phyloP scores from a whole-genome alignment of 2,888 invertebrate species.

The Nomada hirtipes region DNA sequence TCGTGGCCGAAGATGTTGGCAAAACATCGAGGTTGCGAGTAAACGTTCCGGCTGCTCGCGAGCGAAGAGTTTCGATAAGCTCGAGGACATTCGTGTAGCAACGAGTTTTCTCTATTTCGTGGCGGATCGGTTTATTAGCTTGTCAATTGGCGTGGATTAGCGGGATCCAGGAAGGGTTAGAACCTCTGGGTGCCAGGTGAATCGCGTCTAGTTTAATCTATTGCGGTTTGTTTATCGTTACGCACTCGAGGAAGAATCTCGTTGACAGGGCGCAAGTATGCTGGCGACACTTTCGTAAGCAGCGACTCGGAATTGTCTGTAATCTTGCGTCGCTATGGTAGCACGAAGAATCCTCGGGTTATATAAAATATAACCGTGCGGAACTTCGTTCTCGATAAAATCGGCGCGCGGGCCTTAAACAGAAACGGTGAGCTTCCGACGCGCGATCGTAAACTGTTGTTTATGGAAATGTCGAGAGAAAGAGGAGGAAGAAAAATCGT shows the following conservation, averaged over 20 bases:
- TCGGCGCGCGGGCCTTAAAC: conserved; percentile 35
- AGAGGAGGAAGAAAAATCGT: conserved; percentile 29
- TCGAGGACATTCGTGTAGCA: neutral
- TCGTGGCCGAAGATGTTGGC: conserved; percentile 58
- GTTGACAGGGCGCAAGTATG: conserved; percentile 7
- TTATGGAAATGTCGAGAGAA: conserved; percentile 36
- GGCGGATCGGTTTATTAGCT: neutral
- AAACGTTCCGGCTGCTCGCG: conserved; percentile 25
- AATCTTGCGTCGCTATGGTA: conserved; percentile 4
- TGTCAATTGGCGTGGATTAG: too few relatives aligned
- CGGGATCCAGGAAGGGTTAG: neutral
- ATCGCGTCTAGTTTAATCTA: neutral
- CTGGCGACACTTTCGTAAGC: conserved; percentile 12
- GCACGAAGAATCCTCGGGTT: neutral
- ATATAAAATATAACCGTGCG: conserved; percentile 43
- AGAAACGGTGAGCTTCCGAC: conserved; percentile 25
- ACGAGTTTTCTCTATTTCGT: neutral
- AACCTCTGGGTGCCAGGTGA: neutral
- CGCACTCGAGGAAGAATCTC: neutral
- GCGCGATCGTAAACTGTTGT: conserved; percentile 43
- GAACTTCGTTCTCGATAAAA: conserved; percentile 45
- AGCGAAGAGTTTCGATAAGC: conserved; percentile 25
- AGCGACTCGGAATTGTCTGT: conserved; percentile 4
- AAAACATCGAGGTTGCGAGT: conserved; percentile 41
- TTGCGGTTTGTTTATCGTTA: too few relatives aligned